These are phyloP conservation scores for Bubo scandiacus DNA, from an alignment of 2,113 vertebrate genomes.

Conservation along the genomic window DNA sequence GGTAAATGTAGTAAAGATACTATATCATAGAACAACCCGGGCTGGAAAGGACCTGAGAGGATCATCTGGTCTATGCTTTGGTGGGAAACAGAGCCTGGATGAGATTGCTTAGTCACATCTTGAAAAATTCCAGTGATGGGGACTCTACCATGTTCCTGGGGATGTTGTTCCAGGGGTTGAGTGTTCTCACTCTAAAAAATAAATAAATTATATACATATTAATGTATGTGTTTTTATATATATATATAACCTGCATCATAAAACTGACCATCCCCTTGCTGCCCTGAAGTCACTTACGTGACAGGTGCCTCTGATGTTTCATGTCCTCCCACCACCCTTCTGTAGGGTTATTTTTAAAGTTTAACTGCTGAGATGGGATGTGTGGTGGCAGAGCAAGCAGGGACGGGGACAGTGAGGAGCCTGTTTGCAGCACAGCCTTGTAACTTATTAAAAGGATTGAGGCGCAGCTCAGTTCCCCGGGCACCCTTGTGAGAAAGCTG, in stretches of 20 bases:
- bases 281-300: background rate
- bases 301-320: background rate
- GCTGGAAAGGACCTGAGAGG: background rate
- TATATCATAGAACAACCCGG: background rate
- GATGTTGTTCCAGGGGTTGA: background rate
- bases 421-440: background rate
- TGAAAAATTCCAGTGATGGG: background rate
- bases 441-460: background rate
- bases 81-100: background rate
- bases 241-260: background rate
- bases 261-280: background rate
- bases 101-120: background rate
- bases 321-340: background rate
- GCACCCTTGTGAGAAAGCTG: background rate
- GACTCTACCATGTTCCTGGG: background rate
- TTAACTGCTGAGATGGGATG: background rate
- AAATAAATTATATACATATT: background rate
- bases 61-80: background rate
- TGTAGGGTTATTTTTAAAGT: background rate
- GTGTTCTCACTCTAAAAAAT: background rate
- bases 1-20: background rate
- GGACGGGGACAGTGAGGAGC: background rate
- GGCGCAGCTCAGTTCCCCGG: background rate
- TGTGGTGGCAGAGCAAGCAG: background rate
- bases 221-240: no score